Evolutionary conservation across 2,888 invertebrate genomes (phyloP).

Genomic region (Allophyes oxyacanthae): DNA sequence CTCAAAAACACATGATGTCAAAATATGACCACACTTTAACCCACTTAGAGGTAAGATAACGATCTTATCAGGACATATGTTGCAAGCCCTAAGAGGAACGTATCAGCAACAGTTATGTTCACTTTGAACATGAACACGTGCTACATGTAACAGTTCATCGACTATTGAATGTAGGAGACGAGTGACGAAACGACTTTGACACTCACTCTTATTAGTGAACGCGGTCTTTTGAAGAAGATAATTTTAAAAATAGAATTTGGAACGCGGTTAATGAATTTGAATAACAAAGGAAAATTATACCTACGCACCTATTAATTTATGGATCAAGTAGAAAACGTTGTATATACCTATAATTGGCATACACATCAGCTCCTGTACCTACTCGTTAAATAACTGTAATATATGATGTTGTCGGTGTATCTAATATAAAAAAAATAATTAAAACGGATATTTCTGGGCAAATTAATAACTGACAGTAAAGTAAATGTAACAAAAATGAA

Average conservation of each 20-base stretch:
- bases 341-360: too few relatives aligned
- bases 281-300: too few relatives aligned
- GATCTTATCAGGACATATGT: slow-evolving; percentile 55
- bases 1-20: slow-evolving; percentile 27
- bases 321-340: too few relatives aligned
- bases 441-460: too few relatives aligned
- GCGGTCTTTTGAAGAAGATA: too few relatives aligned
- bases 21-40: slow-evolving; percentile 44
- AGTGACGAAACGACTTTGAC: slow-evolving; percentile 63
- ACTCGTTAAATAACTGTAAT: too few relatives aligned
- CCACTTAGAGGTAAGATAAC: slow-evolving; percentile 48
- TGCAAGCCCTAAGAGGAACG: slow-evolving; percentile 62
- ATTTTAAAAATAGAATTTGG: slow-evolving; percentile 3
- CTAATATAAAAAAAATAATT: too few relatives aligned
- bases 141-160: slow-evolving; percentile 60
- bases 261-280: not conserved
- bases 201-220: slow-evolving; percentile 17
- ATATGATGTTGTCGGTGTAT: too few relatives aligned
- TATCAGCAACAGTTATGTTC: slow-evolving; percentile 67
- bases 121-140: slow-evolving; percentile 75
- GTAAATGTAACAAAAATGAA: too few relatives aligned
- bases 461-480: too few relatives aligned
- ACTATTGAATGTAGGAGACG: slow-evolving; percentile 65
- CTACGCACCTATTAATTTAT: too few relatives aligned
- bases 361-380: too few relatives aligned